Base-by-base conservation (phyloP, 2,113 vertebrate genomes). In the Ranitomeya imitator region DNA sequence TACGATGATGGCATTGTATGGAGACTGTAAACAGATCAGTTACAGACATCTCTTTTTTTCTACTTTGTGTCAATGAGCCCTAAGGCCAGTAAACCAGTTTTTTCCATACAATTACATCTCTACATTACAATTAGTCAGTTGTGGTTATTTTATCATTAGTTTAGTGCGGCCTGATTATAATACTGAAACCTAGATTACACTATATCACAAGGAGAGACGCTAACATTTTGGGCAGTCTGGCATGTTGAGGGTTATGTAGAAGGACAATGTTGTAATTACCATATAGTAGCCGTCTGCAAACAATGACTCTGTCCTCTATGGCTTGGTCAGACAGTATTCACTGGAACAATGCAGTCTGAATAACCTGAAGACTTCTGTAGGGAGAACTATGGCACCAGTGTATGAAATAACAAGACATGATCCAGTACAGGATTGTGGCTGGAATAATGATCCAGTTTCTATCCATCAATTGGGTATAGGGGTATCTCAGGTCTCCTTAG, bases 41-140 rank as follows among this genome's bases (percentile, higher is more conserved):
- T 21, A 76, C 37, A 21, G 45, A 21, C 37, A 6, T 14, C 11
- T 45, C 31, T 57, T 57, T 11, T 31, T 18, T 81, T 6, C 45
- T 81, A 61, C 59, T 61, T 37, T 61, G 16, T 81, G 12, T 51
- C 4, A 45, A 83, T 13, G 37, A 54, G 78, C 55, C 78, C 78
- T 18, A 26, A 54, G 81, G 81, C 5, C 26, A 12, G 14, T 7
- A 82, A 82, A 61, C 60, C 10, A 0, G 9, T 61, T 61, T 79
- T 31, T 65, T 21, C 60, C 59, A 45, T 63, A 82, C 63, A 83
- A 83, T 83, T 52, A 54, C 37, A 69, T 69, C 45, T 54, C 61
- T 67, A n/a, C 61, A 69, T 83, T 52, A 83, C 63, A 83, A 80
- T 69, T 23, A 63, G 63, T 19, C 10, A 21, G n/a, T 52, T 21